Percentiles rank a stretch among this genome's conserved stretches.
These are phyloP conservation scores for Acanthosepion lycidas DNA, from an alignment of 2,888 invertebrate species.

Conservation along the genomic window DNA sequence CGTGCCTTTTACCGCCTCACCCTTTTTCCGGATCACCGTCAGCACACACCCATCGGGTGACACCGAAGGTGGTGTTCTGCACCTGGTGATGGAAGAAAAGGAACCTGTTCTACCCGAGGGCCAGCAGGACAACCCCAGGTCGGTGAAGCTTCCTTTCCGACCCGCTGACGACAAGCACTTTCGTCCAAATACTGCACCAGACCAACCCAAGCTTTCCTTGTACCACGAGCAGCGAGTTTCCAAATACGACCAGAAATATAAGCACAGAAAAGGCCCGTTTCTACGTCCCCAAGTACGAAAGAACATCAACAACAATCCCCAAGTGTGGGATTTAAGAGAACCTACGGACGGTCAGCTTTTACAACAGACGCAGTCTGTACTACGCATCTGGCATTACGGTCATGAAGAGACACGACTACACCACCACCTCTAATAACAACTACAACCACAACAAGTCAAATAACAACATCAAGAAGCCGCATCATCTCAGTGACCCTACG, in stretches of 20 bases:
- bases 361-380: background rate
- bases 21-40: background rate
- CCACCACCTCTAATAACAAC: background rate
- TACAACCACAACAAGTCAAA: background rate
- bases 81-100: constrained; percentile 33
- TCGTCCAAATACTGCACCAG: background rate
- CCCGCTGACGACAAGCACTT: background rate
- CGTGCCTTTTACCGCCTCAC: background rate
- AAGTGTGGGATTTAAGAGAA: background rate
- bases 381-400: background rate
- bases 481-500: background rate
- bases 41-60: background rate
- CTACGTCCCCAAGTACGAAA: background rate
- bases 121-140: constrained; percentile 33
- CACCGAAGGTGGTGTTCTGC: background rate
- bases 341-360: background rate
- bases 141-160: background rate
- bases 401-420: constrained; percentile 13
- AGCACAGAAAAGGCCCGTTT: background rate
- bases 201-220: background rate
- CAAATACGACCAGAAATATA: background rate
- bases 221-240: background rate
- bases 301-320: background rate
- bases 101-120: constrained; percentile 12
- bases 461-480: background rate